Evolutionary conservation across 2,888 invertebrate genomes (phyloP), one percentile per base, ranked within the genome.

Genomic region (Dynastes grantii): DNA sequence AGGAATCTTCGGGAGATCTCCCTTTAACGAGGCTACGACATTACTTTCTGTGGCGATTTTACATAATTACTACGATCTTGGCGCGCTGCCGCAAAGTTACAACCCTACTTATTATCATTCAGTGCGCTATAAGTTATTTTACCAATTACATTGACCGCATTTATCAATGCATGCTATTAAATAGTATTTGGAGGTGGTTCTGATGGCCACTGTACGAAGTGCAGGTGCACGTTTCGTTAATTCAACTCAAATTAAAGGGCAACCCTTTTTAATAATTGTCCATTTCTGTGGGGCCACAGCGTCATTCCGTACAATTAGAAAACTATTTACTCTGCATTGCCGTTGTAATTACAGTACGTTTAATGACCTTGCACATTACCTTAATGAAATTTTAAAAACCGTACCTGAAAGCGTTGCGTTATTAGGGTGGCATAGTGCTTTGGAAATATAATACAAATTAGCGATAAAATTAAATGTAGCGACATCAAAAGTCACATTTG

Each of bases 381-480:
- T 16, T 65, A 13, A 40, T 65, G 32, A 16, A 65, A 65, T 65
- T 65, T 65, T 45, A 65, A 65, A 65, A 65, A 65, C 16, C 4
- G 8, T 9, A 45, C 32, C 65, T 40, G 65, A 65, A 40, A 37
- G 37, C 32, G 32, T 40, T 5, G 2, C 40, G 45, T 45, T 45
- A 45, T 45, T 8, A 45, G 1, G 1, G 65, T 1, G n/a, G 37
- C 40, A 16, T 8, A 65, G 9, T 8, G 65, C 40, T 65, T 65
- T 45, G 45, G 0, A n/a, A 16, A 65, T 40, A 40, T 65, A 65
- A 16, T 65, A 40, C n/a, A 40, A 40, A 65, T 65, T 37, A 40
- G 13, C 40, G n/a, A 16, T 65, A 65, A 65, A 65, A 65, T 65
- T 40, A 65, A 65, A 65, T 65, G 65, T 65, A 65, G 16, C n/a